phyloP scores from a whole-genome alignment of 2,888 invertebrate genomes.

The Megastigmus dorsalis region DNA sequence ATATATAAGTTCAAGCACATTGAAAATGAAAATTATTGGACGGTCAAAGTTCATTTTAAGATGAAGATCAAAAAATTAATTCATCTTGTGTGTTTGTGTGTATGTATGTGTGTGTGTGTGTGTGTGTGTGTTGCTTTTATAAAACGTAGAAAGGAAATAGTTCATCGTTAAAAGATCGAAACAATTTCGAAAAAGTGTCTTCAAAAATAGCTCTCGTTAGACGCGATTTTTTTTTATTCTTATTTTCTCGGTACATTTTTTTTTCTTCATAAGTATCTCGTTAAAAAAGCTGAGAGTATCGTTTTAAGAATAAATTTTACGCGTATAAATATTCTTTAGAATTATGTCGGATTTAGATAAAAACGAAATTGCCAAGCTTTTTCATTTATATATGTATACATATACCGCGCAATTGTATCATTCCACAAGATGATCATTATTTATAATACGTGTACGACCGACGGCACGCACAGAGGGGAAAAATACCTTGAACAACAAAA shows the following conservation, averaged over 20 bases:
- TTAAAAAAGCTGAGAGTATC: slow-evolving; percentile 43
- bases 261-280: slow-evolving; percentile 40
- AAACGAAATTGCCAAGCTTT: slow-evolving; percentile 43
- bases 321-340: slow-evolving; percentile 46
- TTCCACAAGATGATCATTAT: slow-evolving; percentile 27
- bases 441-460: slow-evolving; percentile 25
- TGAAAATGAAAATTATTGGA: slow-evolving; percentile 43
- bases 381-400: slow-evolving; percentile 1
- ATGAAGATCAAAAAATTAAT: slow-evolving; percentile 37
- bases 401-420: slow-evolving; percentile 8
- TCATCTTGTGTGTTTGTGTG: slow-evolving; percentile 5
- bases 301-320: slow-evolving; percentile 41
- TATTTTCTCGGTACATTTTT: slow-evolving; percentile 19
- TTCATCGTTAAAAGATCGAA: slow-evolving; percentile 41
- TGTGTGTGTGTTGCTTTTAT: slow-evolving; percentile 16
- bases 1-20: slow-evolving; percentile 37
- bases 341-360: slow-evolving; percentile 44
- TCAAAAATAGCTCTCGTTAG: slow-evolving; percentile 51
- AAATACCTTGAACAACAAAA: slow-evolving; percentile 47
- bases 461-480: slow-evolving; percentile 46
- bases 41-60: slow-evolving; percentile 38
- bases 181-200: slow-evolving; percentile 45
- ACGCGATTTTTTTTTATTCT: slow-evolving; percentile 29
- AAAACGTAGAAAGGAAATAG: slow-evolving; percentile 43
- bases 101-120: background rate